These are phyloP conservation scores for Thalassoma bifasciatum DNA, from an alignment of 2,113 vertebrate genomes.

Conservation along the genomic window DNA sequence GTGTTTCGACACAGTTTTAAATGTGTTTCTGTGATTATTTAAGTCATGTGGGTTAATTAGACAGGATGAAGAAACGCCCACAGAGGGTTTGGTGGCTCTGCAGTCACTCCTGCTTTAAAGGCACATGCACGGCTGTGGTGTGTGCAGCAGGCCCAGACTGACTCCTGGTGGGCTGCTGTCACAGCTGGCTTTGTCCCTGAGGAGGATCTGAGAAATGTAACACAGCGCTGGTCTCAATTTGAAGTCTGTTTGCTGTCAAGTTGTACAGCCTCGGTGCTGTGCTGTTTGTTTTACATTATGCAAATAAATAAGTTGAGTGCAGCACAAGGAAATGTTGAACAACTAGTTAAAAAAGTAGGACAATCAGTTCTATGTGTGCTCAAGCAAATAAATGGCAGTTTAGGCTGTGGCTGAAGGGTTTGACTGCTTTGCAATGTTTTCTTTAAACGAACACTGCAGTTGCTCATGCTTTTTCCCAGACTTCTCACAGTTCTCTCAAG, in stretches of 20 bases:
- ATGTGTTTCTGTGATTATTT: background rate
- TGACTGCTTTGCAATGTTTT: background rate
- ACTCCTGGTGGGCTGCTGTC: slow-evolving; percentile 23
- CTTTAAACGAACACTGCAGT: background rate
- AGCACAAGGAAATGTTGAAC: background rate
- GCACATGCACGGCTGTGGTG: slow-evolving; percentile 22
- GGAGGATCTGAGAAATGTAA: background rate
- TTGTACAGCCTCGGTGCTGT: background rate
- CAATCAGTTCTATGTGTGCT: background rate
- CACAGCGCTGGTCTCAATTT: slow-evolving; percentile 1
- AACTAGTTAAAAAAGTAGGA: background rate
- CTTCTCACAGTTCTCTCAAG: background rate
- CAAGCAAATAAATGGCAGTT: background rate
- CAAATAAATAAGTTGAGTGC: background rate
- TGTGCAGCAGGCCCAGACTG: slow-evolving; percentile 22
- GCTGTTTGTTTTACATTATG: slow-evolving; percentile 12
- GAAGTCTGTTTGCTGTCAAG: background rate
- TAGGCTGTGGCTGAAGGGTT: background rate
- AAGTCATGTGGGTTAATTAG: slow-evolving; percentile 25
- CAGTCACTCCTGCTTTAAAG: slow-evolving; percentile 20
- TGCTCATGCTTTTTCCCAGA: background rate
- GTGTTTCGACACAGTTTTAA: slow-evolving; percentile 10
- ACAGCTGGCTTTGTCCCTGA: slow-evolving; percentile 40
- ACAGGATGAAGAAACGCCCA: slow-evolving; percentile 14
- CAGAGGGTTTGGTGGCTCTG: slow-evolving; percentile 29